Evolutionary conservation across 2,113 vertebrate species (phyloP), one percentile per base, ranked within the genome.

Genomic region (Rhinogobius similis): DNA sequence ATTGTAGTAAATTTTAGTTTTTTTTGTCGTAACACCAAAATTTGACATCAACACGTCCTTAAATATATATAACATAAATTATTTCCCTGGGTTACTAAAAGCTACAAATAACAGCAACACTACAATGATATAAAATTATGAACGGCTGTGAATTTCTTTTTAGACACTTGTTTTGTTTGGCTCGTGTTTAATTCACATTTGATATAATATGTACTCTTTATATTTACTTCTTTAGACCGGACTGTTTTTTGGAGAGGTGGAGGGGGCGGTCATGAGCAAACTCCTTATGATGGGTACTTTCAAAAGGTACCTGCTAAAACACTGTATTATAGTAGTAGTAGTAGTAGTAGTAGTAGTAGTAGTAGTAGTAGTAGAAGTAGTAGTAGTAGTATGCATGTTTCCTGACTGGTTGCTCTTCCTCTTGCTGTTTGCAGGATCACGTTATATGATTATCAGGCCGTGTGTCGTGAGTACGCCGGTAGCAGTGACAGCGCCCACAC

Each of bases 231-330:
- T 79, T 69, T 52, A 99, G 97, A 99, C 97, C 77, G 96, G 97
- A 79, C 93, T 94, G 74, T 99, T 99, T 88, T 99, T 99, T 84
- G 98, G 98, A 65, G 95, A 97, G 86, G 94, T 97, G 64, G 98
- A 99, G 81, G 96, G 97, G 67, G 97, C 96, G 1, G 97, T 99
- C 69, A 99, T 99, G 98, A 97, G 93, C 92, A 98, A 99, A 89
- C 92, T 99, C 76, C 89, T 99, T 73, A 89, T 95, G 79, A 99
- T 99, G 98, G 97, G 96, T 5, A 99, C 97, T 29, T 99, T 99
- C 86, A 99, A 97, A 92, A 96, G 96, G 98, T 99, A 91, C 91
- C 90, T 74, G 6, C 56, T 7, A 46, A 20, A 44, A 18, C 16
- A 46, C 43, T 46, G 16, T 46, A 16, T 20, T 18, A 14, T 44